phyloP scores from a whole-genome alignment of 2,888 invertebrate genomes.

The Pristionchus fissidentatus region DNA sequence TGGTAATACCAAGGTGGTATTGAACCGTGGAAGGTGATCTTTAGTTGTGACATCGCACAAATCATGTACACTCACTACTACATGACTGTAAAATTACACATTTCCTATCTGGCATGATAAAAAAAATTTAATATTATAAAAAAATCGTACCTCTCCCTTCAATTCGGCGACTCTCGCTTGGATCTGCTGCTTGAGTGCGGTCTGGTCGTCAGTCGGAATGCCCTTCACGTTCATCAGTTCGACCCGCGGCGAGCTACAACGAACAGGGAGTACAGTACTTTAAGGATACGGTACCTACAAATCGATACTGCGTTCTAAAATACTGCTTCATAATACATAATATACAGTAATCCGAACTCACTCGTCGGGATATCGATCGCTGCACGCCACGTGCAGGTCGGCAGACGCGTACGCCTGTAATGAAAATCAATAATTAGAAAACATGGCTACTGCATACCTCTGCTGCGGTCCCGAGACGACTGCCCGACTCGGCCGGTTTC shows the following conservation, averaged over 20 bases:
- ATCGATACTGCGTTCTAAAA: neutral
- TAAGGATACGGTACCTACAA: neutral
- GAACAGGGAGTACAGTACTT: too few relatives aligned
- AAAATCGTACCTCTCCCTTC: constrained; percentile 38
- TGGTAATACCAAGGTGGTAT: too few relatives aligned
- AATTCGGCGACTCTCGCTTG: constrained; percentile 31
- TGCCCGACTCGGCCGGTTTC: constrained; percentile 48
- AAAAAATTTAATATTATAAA: too few relatives aligned
- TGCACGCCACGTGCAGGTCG: constrained; percentile 51
- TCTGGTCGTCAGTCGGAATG: neutral
- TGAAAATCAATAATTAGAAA: neutral
- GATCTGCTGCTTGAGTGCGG: constrained; percentile 39
- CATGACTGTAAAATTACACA: neutral
- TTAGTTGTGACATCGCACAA: too few relatives aligned
- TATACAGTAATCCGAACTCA: neutral
- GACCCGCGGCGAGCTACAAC: constrained; percentile 41
- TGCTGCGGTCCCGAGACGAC: neutral
- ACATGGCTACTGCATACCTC: constrained; percentile 41
- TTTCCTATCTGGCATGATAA: too few relatives aligned
- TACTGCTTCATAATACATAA: neutral
- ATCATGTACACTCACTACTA: too few relatives aligned
- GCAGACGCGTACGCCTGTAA: constrained; percentile 44
- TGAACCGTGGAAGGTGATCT: too few relatives aligned
- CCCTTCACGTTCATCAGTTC: constrained; percentile 32
- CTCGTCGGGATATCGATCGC: constrained; percentile 51